Evolutionary conservation across 2,888 invertebrate species (phyloP).

Genomic region (Melieria crassipennis): DNA sequence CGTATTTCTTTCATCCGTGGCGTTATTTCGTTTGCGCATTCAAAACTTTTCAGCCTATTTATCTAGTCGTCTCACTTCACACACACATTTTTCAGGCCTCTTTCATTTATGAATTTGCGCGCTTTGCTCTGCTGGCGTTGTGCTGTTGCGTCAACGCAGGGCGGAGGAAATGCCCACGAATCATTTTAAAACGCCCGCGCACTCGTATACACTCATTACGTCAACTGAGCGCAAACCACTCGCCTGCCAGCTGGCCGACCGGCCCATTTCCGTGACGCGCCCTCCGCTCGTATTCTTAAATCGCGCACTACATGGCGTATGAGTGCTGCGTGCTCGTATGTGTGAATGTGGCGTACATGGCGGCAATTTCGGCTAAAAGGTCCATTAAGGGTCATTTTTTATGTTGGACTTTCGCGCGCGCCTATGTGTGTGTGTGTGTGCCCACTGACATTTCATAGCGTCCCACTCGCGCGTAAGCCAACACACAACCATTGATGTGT

Average conservation of each 20-base stretch:
- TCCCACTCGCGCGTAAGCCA: background rate
- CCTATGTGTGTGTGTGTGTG: background rate
- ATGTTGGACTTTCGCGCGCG: background rate
- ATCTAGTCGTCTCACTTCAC: background rate
- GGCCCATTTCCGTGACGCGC: no score
- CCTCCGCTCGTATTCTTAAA: no score
- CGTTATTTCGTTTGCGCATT: background rate
- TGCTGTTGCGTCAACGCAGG: background rate
- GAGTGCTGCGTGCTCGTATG: background rate
- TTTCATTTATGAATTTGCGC: background rate
- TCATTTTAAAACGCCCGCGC: background rate
- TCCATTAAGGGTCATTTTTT: conserved; percentile 14
- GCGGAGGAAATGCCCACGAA: background rate
- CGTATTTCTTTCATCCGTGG: background rate
- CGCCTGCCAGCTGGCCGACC: no score
- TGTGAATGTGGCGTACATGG: conserved; percentile 1
- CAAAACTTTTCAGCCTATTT: background rate
- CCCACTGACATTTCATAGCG: conserved; percentile 7
- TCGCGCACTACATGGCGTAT: no score
- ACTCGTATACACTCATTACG: background rate
- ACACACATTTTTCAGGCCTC: background rate
- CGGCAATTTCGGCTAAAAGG: conserved; percentile 20
- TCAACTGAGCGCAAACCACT: background rate
- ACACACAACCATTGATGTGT: background rate
- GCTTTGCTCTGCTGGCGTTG: background rate